Percentiles rank a stretch among this genome's conserved stretches.
Evolutionary conservation across 92 coral and sea anemone species (phyloP).

Genomic region (Epizoanthus fatuus): DNA sequence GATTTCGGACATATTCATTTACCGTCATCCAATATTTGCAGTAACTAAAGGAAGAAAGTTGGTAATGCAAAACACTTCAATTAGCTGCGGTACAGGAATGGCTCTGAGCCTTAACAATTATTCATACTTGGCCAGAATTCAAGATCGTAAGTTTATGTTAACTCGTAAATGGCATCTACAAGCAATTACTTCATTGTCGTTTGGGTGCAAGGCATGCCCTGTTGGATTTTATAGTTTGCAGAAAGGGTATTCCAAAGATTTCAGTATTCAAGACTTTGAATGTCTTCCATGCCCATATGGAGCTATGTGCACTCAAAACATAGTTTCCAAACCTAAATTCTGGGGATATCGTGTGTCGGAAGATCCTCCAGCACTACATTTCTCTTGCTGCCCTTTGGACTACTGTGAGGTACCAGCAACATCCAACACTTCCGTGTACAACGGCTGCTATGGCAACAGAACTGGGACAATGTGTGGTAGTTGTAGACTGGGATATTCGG

Average conservation of each 20-base stretch:
- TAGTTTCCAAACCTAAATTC: conserved; percentile 51
- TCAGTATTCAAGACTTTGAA: not conserved
- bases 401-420: conserved; percentile 22
- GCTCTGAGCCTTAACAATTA: too few species aligned
- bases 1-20: too few species aligned
- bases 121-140: too few species aligned
- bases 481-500: conserved; percentile 54
- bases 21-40: too few species aligned
- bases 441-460: conserved; percentile 59
- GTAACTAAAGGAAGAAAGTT: too few species aligned
- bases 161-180: not conserved
- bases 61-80: too few species aligned
- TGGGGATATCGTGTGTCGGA: conserved; percentile 34
- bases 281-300: not conserved
- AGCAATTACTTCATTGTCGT: not conserved
- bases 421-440: conserved; percentile 3
- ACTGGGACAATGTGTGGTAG: conserved; percentile 62
- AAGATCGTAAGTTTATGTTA: too few species aligned
- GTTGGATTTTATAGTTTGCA: not conserved
- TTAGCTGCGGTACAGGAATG: too few species aligned
- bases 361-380: conserved; percentile 21
- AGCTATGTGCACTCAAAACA: not conserved
- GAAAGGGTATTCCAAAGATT: not conserved
- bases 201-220: not conserved
- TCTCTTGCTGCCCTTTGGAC: conserved; percentile 48